Evolutionary conservation across 23 tunicate species (phyloP).

Genomic region (Ciona savignyi): DNA sequence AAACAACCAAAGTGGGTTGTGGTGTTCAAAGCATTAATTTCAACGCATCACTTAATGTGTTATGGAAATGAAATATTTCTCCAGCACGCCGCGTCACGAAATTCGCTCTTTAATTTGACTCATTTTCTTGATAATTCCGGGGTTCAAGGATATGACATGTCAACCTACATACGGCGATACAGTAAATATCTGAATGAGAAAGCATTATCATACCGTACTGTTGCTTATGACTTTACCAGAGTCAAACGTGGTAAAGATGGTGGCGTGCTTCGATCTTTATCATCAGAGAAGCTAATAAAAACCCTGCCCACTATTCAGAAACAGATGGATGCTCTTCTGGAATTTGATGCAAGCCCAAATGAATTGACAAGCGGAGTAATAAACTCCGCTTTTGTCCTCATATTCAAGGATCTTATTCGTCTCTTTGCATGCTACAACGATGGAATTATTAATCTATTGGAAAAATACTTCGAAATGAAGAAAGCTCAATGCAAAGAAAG

Average conservation of each 20-base stretch:
- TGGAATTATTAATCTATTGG: slow-evolving; percentile 78
- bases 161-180: slow-evolving; percentile 79
- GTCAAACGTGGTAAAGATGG: slow-evolving; percentile 57
- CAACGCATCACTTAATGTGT: slow-evolving; percentile 86
- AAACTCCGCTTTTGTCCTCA: slow-evolving; percentile 81
- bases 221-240: slow-evolving; percentile 96
- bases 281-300: slow-evolving; percentile 82
- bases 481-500: slow-evolving; percentile 87
- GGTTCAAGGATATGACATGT: slow-evolving; percentile 98
- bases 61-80: slow-evolving; percentile 89
- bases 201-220: slow-evolving; percentile 79
- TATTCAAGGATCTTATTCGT: slow-evolving; percentile 91
- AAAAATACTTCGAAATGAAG: slow-evolving; percentile 97
- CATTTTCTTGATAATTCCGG: slow-evolving; percentile 73
- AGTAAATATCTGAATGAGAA: slow-evolving; percentile 82
- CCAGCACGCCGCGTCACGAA: slow-evolving; percentile 89
- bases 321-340: slow-evolving; percentile 73
- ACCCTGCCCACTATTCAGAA: slow-evolving; percentile 74
- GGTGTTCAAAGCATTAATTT: slow-evolving; percentile 88
- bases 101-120: slow-evolving; percentile 47
- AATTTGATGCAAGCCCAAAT: slow-evolving; percentile 89
- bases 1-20: slow-evolving; percentile 85
- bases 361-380: slow-evolving; percentile 87
- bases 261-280: slow-evolving; percentile 48
- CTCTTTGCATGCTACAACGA: slow-evolving; percentile 98